Percentiles rank a stretch among this genome's conserved stretches.
Evolutionary conservation across 2,888 invertebrate genomes (phyloP).

Genomic region (Acronicta leporina): DNA sequence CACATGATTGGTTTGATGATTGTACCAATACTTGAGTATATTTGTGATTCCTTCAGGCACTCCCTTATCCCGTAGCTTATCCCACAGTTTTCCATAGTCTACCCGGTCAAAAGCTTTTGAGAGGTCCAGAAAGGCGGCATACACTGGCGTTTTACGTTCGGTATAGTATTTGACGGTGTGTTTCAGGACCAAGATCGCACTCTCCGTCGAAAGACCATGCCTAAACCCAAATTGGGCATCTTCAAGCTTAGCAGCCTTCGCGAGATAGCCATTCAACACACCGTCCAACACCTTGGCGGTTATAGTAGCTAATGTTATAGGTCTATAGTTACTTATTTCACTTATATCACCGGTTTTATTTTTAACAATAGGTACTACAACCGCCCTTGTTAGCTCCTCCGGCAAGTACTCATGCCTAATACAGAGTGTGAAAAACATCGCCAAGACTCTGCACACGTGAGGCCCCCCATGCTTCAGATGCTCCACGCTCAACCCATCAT

Average conservation of each 20-base stretch:
- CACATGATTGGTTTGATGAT: slow-evolving; percentile 18
- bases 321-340: slow-evolving; percentile 11
- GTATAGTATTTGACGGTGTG: slow-evolving; percentile 13
- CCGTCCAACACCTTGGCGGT: slow-evolving; percentile 14
- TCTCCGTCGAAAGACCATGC: slow-evolving; percentile 4
- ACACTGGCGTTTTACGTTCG: slow-evolving; percentile 2
- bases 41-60: slow-evolving; percentile 5
- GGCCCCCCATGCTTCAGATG: slow-evolving; percentile 10
- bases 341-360: slow-evolving; percentile 6
- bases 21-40: slow-evolving; percentile 22
- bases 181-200: slow-evolving; percentile 7
- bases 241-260: background rate
- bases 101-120: slow-evolving; percentile 10
- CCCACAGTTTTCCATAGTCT: slow-evolving; percentile 4
- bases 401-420: slow-evolving; percentile 7
- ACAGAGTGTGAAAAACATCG: slow-evolving; percentile 7
- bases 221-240: slow-evolving; percentile 5
- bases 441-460: slow-evolving; percentile 3
- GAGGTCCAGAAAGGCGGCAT: slow-evolving; percentile 3
- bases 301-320: slow-evolving; percentile 10
- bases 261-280: slow-evolving; percentile 6
- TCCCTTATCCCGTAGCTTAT: slow-evolving; percentile 1
- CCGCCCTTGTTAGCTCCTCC: slow-evolving; percentile 1
- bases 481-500: slow-evolving; percentile 13
- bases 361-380: slow-evolving; percentile 11